Evolutionary conservation across 2,888 invertebrate species (phyloP).

Genomic region (Aphelenchoides bicaudatus): DNA sequence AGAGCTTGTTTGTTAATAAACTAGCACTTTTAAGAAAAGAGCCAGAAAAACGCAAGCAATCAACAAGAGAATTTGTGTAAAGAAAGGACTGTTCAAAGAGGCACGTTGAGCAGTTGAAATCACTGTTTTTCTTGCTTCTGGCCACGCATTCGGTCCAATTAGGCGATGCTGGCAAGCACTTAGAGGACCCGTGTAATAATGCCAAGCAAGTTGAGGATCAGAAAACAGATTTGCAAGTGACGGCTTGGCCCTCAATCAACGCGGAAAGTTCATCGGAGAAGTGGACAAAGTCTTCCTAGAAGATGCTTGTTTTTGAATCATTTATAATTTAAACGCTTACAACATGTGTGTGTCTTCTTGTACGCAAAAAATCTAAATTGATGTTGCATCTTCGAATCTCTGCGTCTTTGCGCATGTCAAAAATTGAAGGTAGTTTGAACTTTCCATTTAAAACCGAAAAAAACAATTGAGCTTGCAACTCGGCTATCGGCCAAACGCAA

Average conservation of each 20-base stretch:
- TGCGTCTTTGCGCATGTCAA: constrained; percentile 32
- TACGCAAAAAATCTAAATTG: constrained; percentile 35
- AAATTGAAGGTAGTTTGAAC: constrained; percentile 28
- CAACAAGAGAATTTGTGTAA: too few species aligned
- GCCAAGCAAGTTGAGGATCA: constrained; percentile 23
- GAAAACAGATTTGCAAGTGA: constrained; percentile 18
- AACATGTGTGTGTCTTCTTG: constrained; percentile 41
- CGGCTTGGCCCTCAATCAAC: constrained; percentile 35
- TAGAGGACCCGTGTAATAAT: constrained; percentile 25
- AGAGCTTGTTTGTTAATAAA: too few species aligned
- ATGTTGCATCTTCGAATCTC: constrained; percentile 32
- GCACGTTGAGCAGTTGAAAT: constrained; percentile 7
- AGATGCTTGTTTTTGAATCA: not conserved
- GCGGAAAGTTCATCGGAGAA: constrained; percentile 37
- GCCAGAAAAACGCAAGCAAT: too few species aligned
- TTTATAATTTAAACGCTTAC: constrained; percentile 22
- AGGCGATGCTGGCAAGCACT: constrained; percentile 28
- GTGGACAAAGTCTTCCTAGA: constrained; percentile 38
- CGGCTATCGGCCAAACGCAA: constrained; percentile 14
- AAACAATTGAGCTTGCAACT: constrained; percentile 29
- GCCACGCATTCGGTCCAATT: constrained; percentile 61
- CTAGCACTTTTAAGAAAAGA: too few species aligned
- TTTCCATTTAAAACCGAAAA: constrained; percentile 30
- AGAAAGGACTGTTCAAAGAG: too few species aligned
- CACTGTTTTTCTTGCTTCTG: constrained; percentile 62